Base-by-base conservation (phyloP, 2,113 vertebrate species). In the Mus pahari region DNA sequence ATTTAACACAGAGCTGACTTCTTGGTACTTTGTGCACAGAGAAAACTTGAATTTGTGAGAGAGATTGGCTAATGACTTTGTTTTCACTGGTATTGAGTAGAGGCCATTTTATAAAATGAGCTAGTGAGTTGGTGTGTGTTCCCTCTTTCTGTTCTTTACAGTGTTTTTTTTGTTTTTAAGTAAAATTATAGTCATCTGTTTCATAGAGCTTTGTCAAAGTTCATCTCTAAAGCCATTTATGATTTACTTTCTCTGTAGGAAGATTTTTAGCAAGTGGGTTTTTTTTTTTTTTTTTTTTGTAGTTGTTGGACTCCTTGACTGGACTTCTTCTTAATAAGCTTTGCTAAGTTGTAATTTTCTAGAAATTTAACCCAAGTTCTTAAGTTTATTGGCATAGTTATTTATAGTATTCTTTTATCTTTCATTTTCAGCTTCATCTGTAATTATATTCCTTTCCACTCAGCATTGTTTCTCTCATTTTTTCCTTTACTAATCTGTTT, bases 271-370 rank as follows among this genome's bases (percentile, higher is more conserved):
- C 39, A 62, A 92, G 82, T 36, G 3, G 45, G 17, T 71, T 91
- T 93, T 62, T 68, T 94, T 94, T 81, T 92, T 53, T 53, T 53
- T 53, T 5, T 53, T 53, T 70, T 96, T 94, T 77, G 58, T 79
- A 91, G 71, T 86, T 26, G 68, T 45, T 66, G 39, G 42, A 68
- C 11, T 89, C 86, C 87, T 42, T 2, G 24, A 53, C 39, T 58
- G 75, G 81, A 45, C 88, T 97, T 84, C 42, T 88, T 92, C 86
- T 87, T 86, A 89, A 89, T 87, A 87, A 93, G 39, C 77, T 89
- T 91, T 93, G 13, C 82, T 96, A 95, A 81, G 45, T 94, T 97
- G 64, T 90, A 95, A 91, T 97, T 97, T 96, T 95, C 91, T 79
- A 89, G 81, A 97, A 91, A 84, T 91, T 96, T 96, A 74, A 92